Evolutionary conservation across 2,113 vertebrate species (phyloP).

Genomic region (Tricholaema leucomelas): DNA sequence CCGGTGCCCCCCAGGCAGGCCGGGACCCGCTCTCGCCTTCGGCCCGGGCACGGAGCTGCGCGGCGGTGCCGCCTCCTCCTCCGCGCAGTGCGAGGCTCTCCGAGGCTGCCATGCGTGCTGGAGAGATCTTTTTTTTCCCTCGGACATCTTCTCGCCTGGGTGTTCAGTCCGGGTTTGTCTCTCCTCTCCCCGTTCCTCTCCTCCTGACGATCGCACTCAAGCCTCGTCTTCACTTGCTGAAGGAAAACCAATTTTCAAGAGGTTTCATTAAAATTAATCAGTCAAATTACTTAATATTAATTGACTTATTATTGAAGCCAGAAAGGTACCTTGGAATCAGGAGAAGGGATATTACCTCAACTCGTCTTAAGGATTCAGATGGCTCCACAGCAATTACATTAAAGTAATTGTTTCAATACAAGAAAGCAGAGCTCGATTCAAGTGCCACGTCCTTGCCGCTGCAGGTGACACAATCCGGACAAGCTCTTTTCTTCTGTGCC

Average conservation of each 20-base stretch:
- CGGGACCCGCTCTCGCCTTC: not conserved
- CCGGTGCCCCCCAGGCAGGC: not conserved
- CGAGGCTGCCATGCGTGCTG: not conserved
- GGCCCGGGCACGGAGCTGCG: not conserved
- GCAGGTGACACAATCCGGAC: not conserved
- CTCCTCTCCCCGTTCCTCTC: not conserved
- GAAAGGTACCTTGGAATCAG: conserved; percentile 76
- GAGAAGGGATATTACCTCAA: conserved; percentile 34
- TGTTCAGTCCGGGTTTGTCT: not conserved
- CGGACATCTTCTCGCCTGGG: conserved; percentile 45
- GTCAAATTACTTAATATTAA: conserved; percentile 74
- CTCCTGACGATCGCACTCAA: conserved; percentile 30
- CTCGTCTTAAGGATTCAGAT: conserved; percentile 31
- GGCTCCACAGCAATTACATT: conserved; percentile 55
- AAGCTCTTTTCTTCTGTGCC: not conserved
- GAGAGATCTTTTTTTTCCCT: not conserved
- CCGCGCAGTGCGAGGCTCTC: not conserved
- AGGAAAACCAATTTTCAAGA: conserved; percentile 72
- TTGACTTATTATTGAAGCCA: conserved; percentile 77
- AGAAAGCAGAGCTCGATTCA: not conserved
- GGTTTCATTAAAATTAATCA: conserved; percentile 80
- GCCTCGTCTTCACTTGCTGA: conserved; percentile 57
- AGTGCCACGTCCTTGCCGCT: not conserved
- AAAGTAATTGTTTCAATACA: conserved; percentile 53
- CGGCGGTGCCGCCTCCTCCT: not conserved